Conservation (phyloP, 2,113 vertebrate species). For the Campylomormyrus tamandua region DNA sequence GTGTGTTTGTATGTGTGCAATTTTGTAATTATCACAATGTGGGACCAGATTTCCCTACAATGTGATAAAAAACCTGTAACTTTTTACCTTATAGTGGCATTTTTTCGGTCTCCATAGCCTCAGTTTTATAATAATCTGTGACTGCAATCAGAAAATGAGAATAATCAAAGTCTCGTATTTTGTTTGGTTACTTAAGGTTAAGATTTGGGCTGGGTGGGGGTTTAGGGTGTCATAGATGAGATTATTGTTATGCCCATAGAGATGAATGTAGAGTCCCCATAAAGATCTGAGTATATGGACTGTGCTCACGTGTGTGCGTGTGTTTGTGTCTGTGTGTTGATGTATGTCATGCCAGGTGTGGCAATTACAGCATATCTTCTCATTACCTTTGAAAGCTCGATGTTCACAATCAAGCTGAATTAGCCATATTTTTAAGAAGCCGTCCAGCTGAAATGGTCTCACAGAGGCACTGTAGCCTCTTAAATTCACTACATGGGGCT, state of each 20-base stretch:
- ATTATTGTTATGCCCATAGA: neutral
- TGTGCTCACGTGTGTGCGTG: too few relatives aligned
- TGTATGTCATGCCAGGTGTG: neutral
- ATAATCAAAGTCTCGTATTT: neutral
- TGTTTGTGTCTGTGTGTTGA: neutral
- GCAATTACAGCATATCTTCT: neutral
- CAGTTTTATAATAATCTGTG: neutral
- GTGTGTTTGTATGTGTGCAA: neutral
- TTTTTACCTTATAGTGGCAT: too few relatives aligned
- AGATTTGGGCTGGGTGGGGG: neutral
- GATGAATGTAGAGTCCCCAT: neutral
- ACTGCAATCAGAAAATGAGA: neutral
- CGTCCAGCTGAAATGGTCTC: neutral
- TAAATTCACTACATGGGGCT: neutral
- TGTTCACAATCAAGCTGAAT: neutral
- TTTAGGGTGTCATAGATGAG: neutral
- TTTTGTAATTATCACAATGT: neutral
- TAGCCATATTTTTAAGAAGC: neutral
- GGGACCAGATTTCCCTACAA: neutral
- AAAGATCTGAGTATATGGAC: neutral
- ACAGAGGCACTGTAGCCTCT: neutral
- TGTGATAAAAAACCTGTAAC: neutral
- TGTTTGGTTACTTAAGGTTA: neutral
- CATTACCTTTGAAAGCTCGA: neutral
- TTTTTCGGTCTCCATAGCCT: neutral